Evolutionary conservation across 2,797 vertebrate species (phyloP), one percentile per base, ranked within the genome.

Genomic region (Hapalemur alaotrensis): DNA sequence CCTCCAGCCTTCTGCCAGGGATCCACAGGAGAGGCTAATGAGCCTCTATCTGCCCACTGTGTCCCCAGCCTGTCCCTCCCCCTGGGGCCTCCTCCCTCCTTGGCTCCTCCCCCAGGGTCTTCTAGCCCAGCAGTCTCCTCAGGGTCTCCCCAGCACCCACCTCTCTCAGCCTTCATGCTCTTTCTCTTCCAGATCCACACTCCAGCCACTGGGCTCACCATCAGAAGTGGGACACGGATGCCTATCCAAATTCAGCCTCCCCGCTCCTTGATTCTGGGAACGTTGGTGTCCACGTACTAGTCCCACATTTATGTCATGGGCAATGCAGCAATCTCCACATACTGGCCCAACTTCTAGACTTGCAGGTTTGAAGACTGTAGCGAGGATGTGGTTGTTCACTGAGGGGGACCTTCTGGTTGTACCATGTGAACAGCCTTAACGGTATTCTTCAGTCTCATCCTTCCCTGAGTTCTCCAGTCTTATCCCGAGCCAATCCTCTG

Each of bases 151-250:
- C 54, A 75, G 35, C 25, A 65, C 89, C 52, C 85, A 17, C 92
- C 75, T 94, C 17, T 86, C 38, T 65, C 12, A 17, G 65, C 25
- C 59, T 43, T 5, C 32, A 7, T 81, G 52, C 57, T 65, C 73
- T 30, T 94, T 46, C 59, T 81, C 59, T 50, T 70, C 50, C 52
- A 93, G 79, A 89, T n/a, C 38, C 61, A 92, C 5, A 75, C 15
- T 43, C 90, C 90, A 1, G 4, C 23, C 4, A 13, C 78, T n/a
- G 81, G 32, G 41, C 14, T 59, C 52, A 35, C 20, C 32, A 23
- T n/a, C 43, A 85, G 72, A 54, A 46, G 18, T 1, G 0, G 0
- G 1, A 10, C 2, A n/a, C 92, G 25, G 48, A 80, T 50, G 28
- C 18, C 1, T 2, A 0, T 15, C 87, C 82, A 67, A 82, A 32